A percentile compares a stretch with the other conserved stretches of the same genome.
These are phyloP conservation scores for Drosophila differens DNA, from an alignment of 2,888 invertebrate genomes.

Conservation along the genomic window DNA sequence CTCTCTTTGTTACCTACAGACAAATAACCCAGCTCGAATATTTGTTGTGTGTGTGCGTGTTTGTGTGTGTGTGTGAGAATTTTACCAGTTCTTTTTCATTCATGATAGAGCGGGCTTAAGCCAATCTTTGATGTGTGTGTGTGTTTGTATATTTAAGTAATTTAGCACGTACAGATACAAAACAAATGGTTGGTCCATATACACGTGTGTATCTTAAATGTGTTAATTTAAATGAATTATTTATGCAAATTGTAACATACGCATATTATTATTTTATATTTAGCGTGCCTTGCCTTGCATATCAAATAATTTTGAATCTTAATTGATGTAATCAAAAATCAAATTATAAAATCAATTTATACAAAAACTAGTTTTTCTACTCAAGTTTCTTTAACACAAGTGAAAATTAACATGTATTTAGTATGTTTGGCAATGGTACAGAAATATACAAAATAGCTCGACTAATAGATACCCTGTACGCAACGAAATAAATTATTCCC, in stretches of 20 bases:
- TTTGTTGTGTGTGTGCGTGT: constrained; percentile 14
- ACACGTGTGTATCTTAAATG: constrained; percentile 5
- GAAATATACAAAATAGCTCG: background rate
- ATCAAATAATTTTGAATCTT: background rate
- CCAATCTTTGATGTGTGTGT: constrained; percentile 13
- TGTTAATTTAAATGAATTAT: constrained; percentile 2
- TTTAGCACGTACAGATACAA: constrained; percentile 6
- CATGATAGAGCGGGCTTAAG: constrained; percentile 35
- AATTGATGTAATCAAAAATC: constrained; percentile 3
- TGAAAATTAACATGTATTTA: background rate
- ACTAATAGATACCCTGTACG: background rate
- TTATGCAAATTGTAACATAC: constrained; percentile 5
- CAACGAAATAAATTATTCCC: background rate
- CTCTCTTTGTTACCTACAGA: constrained; percentile 24
- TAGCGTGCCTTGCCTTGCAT: background rate
- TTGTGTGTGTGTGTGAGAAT: constrained; percentile 28
- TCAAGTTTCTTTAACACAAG: background rate
- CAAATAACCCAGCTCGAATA: constrained; percentile 17
- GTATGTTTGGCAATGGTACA: background rate
- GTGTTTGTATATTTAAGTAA: constrained; percentile 1
- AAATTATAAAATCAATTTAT: constrained; percentile 2
- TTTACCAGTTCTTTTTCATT: constrained; percentile 62
- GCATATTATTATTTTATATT: background rate
- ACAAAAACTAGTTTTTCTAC: constrained; percentile 11
- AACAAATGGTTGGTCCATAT: constrained; percentile 4